Evolutionary conservation across 2,113 vertebrate genomes (phyloP).

Genomic region (Pardalotus punctatus): DNA sequence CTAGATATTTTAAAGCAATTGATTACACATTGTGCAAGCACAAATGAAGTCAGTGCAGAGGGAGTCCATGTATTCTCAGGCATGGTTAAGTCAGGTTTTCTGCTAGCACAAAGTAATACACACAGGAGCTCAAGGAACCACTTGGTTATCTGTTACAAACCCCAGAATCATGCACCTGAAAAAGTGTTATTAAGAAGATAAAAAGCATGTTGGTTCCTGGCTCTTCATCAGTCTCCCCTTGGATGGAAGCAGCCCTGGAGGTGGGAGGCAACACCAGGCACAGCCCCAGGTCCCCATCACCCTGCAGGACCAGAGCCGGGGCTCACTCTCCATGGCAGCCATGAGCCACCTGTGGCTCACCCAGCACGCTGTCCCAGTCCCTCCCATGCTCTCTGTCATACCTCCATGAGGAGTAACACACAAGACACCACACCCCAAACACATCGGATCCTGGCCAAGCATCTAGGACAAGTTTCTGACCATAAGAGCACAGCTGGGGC

Average conservation of each 20-base stretch:
- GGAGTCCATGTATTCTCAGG: not conserved
- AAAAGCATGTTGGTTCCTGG: rapidly evolving
- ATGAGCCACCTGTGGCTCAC: rapidly evolving
- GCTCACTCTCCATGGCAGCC: rapidly evolving
- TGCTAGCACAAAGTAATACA: not conserved
- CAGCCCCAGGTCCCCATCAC: not conserved
- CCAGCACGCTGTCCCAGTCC: rapidly evolving
- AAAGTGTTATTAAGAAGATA: not conserved
- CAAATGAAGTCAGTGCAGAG: slow-evolving; percentile 8
- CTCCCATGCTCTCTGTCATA: not conserved
- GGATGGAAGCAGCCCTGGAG: not conserved
- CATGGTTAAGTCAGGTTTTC: not conserved
- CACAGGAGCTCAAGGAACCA: not conserved
- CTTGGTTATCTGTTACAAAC: not conserved
- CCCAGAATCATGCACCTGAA: not conserved
- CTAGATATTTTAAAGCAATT: slow-evolving; percentile 6
- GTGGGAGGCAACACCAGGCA: not conserved
- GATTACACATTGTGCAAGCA: not conserved
- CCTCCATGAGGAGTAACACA: not conserved
- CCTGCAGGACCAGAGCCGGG: not conserved
- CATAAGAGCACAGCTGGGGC: rapidly evolving
- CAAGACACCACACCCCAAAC: not conserved
- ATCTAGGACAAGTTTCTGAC: not conserved
- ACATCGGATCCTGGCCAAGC: not conserved
- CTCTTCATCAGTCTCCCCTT: not conserved